Base-by-base conservation (phyloP, 2,888 invertebrate genomes). In the Encarsia formosa region DNA sequence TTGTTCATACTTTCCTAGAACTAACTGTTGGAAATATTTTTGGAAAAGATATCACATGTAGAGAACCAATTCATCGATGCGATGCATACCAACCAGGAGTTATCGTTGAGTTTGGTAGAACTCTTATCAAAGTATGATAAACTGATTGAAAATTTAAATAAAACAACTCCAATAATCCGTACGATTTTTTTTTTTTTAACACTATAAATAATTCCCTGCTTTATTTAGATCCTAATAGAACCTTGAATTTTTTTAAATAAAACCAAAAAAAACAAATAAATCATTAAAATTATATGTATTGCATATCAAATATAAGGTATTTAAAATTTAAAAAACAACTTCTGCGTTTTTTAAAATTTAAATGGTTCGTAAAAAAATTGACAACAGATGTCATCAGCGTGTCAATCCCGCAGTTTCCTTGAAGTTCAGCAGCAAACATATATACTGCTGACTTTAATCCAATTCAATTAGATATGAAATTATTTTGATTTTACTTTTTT, bases 51-150 rank as follows among this genome's bases (percentile, higher is more conserved):
- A 59, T 71, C 50, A 72, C 72, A 52, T 70, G 69, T 48, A 62
- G 63, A 56, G 71, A 71, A 52, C 68, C 69, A 1, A 61, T 71
- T 22, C 59, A 67, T 58, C 65, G 60, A 48, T 72, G 71, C 26
- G 72, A 72, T 55, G 62, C 60, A 38, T 71, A 70, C 61, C 72
- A 72, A 54, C 72, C 72, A 4, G 71, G 72, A 34, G 61, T 60
- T 41, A 58, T 71, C 39, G 59, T 65, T 29, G 72, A 70, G 62
- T 61, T 72, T 49, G 70, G 70, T 38, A 62, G 69, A 57, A 70
- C 68, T 2, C 56, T 54, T 41, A 46, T 68, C 26, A 68, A 63
- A 58, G 71, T 70, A 66, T n/a, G 54, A 46, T 46, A n/a, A n/a
- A n/a, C n/a, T n/a, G n/a, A n/a, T n/a, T n/a, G n/a, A n/a, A n/a